Conservation (phyloP, 2,888 invertebrate genomes). For the Oxyscelio sp. region DNA sequence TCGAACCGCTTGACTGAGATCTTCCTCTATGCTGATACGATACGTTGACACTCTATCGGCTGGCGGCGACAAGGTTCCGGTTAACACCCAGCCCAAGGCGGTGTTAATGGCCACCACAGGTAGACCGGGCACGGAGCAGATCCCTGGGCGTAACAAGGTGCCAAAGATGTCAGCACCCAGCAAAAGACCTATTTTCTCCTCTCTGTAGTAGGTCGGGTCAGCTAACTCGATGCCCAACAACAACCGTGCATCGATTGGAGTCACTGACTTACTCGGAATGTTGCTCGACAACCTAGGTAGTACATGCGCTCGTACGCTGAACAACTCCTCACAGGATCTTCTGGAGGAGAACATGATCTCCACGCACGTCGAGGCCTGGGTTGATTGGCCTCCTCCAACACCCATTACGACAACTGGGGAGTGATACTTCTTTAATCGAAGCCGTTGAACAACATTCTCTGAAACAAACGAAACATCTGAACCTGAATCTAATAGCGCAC, state of each 20-base stretch:
- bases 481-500: constrained; percentile 2
- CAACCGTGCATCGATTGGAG: neutral
- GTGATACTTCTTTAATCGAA: neutral
- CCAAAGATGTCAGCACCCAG: constrained; percentile 19
- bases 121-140: neutral
- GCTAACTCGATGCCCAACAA: neutral
- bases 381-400: neutral
- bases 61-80: neutral
- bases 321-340: too few species aligned
- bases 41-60: neutral
- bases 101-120: neutral
- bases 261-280: neutral
- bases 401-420: neutral
- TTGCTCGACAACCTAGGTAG: neutral
- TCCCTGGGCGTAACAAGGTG: neutral
- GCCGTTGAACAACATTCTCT: neutral
- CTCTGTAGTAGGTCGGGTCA: neutral
- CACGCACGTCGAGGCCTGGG: neutral
- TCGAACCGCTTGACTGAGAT: neutral
- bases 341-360: neutral
- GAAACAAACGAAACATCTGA: neutral
- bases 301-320: neutral
- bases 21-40: neutral
- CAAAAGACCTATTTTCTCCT: neutral
- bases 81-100: constrained; percentile 15